A percentile compares a stretch with the other conserved stretches of the same genome.
These are phyloP conservation scores for Clistopyga incitator DNA, from an alignment of 2,888 invertebrate genomes.

Conservation along the genomic window DNA sequence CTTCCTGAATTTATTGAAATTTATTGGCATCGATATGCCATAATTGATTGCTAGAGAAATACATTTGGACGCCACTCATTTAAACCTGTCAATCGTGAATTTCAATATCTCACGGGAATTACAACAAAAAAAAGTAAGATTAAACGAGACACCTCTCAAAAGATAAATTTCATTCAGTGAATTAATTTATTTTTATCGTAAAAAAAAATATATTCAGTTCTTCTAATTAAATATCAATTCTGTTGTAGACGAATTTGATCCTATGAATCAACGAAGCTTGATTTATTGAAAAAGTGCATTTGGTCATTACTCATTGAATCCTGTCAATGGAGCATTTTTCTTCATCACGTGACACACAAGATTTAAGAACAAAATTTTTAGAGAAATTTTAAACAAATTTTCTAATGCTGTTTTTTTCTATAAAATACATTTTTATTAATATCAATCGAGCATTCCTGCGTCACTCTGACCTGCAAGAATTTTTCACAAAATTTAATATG, in stretches of 20 bases:
- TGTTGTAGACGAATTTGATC: too few relatives aligned
- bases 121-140: not conserved
- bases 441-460: slow-evolving; percentile 49
- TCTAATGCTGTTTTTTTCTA: too few relatives aligned
- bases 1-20: slow-evolving; percentile 11
- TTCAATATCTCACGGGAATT: slow-evolving; percentile 21
- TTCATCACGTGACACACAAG: too few relatives aligned
- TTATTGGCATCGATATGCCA: not conserved
- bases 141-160: not conserved
- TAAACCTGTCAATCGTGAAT: slow-evolving; percentile 35
- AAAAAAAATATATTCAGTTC: not conserved
- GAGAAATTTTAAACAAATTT: too few relatives aligned
- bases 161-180: not conserved
- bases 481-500: not conserved
- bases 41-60: not conserved
- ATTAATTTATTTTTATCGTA: not conserved
- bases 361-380: too few relatives aligned
- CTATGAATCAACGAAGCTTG: too few relatives aligned
- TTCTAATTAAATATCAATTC: too few relatives aligned
- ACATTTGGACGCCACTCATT: not conserved
- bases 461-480: not conserved
- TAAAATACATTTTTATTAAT: too few relatives aligned
- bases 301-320: too few relatives aligned
- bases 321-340: slow-evolving; percentile 43
- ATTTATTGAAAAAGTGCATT: too few relatives aligned